These are phyloP conservation scores for Venustaconcha ellipsiformis DNA, from an alignment of 1,140 invertebrate genomes.

Conservation along the genomic window DNA sequence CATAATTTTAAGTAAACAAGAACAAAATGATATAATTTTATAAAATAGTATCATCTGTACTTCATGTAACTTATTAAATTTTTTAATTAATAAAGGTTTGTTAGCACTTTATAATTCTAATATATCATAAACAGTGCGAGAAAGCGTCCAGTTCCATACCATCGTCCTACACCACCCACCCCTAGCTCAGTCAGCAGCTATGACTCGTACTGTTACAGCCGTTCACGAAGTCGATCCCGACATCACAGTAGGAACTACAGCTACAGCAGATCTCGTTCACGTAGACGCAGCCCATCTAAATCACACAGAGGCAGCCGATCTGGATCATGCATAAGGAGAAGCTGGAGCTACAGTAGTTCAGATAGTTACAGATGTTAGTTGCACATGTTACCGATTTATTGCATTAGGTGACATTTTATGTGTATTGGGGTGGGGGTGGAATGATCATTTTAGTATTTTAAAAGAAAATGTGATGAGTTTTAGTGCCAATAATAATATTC, in stretches of 20 bases:
- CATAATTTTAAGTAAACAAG: too few species aligned
- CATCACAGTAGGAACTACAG: constrained; percentile 7
- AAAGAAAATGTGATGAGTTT: too few species aligned
- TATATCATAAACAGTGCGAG: constrained; percentile 4
- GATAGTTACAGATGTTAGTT: constrained; percentile 22
- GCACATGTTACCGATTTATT: too few species aligned
- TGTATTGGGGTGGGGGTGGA: too few species aligned
- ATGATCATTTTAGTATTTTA: too few species aligned
- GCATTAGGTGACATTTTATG: too few species aligned
- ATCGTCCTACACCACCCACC: constrained; percentile 27
- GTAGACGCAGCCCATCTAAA: constrained; percentile 10
- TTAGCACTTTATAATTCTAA: too few species aligned
- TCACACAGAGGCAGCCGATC: constrained; percentile 6
- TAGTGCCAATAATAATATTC: too few species aligned
- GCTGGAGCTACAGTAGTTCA: constrained; percentile 18
- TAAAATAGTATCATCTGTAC: too few species aligned
- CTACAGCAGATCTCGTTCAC: constrained; percentile 3
- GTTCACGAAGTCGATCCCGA: not conserved
- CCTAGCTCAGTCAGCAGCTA: constrained; percentile 22
- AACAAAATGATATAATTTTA: too few species aligned
- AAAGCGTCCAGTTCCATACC: constrained; percentile 31
- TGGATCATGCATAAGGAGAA: constrained; percentile 2
- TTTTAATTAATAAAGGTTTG: too few species aligned
- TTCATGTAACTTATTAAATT: too few species aligned
- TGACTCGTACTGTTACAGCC: constrained; percentile 7